phyloP scores from a whole-genome alignment of 2,888 invertebrate species.

The Spilarctia lutea region DNA sequence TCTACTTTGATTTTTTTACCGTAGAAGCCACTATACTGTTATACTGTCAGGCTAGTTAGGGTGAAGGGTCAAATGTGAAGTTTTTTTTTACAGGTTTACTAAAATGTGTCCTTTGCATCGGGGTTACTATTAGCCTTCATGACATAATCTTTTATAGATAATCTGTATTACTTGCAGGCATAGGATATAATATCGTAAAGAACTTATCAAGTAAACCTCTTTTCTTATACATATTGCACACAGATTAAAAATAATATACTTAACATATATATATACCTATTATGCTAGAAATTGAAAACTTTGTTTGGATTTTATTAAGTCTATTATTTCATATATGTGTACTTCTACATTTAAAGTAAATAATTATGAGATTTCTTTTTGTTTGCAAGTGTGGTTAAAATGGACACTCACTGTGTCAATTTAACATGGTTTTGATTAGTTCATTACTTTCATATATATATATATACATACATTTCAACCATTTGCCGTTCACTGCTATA shows the following conservation, averaged over 20 bases:
- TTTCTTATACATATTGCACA: background rate
- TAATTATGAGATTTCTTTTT: conserved; percentile 3
- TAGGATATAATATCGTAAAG: background rate
- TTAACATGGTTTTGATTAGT: background rate
- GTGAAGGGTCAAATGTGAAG: too few species aligned
- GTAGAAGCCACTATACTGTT: background rate
- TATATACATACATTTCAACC: too few species aligned
- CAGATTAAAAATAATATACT: background rate
- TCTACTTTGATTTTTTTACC: background rate
- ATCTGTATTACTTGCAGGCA: background rate
- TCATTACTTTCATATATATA: background rate
- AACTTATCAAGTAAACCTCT: background rate
- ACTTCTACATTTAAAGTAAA: background rate
- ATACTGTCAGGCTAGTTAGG: too few species aligned
- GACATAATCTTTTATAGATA: background rate
- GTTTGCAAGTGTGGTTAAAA: background rate
- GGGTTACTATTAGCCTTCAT: background rate
- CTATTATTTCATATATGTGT: background rate
- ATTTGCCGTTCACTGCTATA: too few species aligned
- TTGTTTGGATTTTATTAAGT: background rate
- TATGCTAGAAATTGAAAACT: background rate
- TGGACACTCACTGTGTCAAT: background rate
- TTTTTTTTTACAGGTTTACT: too few species aligned
- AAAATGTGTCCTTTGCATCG: too few species aligned
- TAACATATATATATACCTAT: background rate